phyloP scores from a whole-genome alignment of 2,113 vertebrate genomes.

The Symphodus melops region DNA sequence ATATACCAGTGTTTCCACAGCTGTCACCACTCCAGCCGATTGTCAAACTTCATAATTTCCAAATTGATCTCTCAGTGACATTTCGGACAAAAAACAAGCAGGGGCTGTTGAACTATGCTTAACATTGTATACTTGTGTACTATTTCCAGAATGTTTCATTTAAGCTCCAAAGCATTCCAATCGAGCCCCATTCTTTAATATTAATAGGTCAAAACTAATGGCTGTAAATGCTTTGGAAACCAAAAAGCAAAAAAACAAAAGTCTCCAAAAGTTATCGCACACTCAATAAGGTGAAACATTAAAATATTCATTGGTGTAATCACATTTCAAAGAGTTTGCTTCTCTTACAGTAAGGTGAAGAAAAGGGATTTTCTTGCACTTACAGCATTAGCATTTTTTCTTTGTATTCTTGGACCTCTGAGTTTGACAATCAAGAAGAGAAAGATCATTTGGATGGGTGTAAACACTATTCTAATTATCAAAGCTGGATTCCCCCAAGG shows the following conservation, averaged over 20 bases:
- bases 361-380: neutral
- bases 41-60: neutral
- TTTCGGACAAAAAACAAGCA: neutral
- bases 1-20: neutral
- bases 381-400: too few relatives aligned
- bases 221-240: neutral
- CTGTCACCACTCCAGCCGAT: neutral
- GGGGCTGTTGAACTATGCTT: too few relatives aligned
- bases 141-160: neutral
- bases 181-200: neutral
- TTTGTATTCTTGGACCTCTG: too few relatives aligned
- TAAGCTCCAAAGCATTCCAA: neutral
- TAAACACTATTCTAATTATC: too few relatives aligned
- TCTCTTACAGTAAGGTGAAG: constrained; percentile 4
- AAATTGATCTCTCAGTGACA: neutral
- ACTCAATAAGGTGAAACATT: constrained; percentile 5
- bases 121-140: neutral
- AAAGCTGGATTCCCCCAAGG: too few relatives aligned
- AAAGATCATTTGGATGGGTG: too few relatives aligned
- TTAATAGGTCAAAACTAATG: neutral
- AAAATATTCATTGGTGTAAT: constrained; percentile 7
- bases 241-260: neutral
- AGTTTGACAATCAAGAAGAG: too few relatives aligned
- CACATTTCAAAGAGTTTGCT: constrained; percentile 20
- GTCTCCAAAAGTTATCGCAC: neutral